A percentile compares a stretch with the other conserved stretches of the same genome.
Conservation (phyloP, 2,113 vertebrate genomes). For the Cephalopterus ornatus region DNA sequence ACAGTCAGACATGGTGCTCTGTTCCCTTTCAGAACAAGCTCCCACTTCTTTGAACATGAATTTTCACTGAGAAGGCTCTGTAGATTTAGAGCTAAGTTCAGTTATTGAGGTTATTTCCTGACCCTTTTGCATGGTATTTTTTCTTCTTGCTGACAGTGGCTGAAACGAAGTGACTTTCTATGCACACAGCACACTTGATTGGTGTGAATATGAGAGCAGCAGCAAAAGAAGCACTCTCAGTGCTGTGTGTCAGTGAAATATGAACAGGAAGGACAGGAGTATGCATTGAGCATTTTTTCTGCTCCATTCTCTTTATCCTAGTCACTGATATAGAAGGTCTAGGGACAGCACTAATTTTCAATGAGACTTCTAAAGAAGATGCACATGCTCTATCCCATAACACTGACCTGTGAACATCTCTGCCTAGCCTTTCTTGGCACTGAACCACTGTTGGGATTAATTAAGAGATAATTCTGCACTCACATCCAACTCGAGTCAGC, state of each 20-base stretch:
- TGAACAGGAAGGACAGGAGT: not conserved
- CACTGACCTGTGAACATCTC: no score
- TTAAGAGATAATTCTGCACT: not conserved
- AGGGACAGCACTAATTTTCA: not conserved
- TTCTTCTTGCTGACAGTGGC: not conserved
- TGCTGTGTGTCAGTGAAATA: not conserved
- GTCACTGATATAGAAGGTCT: not conserved
- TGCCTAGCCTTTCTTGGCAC: not conserved
- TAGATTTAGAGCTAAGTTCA: not conserved
- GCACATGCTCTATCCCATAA: not conserved
- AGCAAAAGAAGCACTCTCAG: not conserved
- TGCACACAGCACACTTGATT: not conserved
- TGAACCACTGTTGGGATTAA: not conserved
- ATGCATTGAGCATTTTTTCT: not conserved
- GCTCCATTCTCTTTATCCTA: not conserved
- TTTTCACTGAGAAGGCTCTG: not conserved
- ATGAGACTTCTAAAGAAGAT: not conserved
- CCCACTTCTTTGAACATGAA: not conserved
- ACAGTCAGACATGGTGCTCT: not conserved
- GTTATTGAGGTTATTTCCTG: not conserved
- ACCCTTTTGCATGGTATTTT: not conserved
- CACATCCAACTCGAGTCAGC: not conserved
- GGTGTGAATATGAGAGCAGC: not conserved
- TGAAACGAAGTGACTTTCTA: not conserved
- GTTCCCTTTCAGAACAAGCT: not conserved